Base-by-base conservation (phyloP, 2,888 invertebrate species). In the Scrobipalpa atriplicella region DNA sequence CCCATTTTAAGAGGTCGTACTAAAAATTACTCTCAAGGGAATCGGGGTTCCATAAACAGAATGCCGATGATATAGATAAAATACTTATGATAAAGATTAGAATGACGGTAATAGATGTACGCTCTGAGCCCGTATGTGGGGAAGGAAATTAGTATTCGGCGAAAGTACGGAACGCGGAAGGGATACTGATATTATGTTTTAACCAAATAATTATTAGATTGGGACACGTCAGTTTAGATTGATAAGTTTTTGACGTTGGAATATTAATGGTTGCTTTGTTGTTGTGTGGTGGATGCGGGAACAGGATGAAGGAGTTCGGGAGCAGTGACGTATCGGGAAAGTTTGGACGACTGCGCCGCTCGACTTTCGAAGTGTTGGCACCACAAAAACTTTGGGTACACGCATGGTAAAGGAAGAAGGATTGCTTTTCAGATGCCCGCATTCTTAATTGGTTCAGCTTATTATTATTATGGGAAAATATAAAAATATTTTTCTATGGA, bases 41-140 rank as follows among this genome's bases (percentile, higher is more conserved):
- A 77, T 73, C 72, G 75, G 72, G 74, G 75, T 68, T 77, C 80
- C 76, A 76, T 84, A 84, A 86, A 85, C 78, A 79, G 80, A 76
- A 11, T 80, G 80, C 79, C 79, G 79, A 81, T 82, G 80, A 76
- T 64, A 73, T 71, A 76, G 76, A 79, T 82, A 84, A 79, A 82
- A 81, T 81, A 81, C 75, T 78, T 78, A 79, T 79, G 85, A 82
- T 84, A 84, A 85, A 82, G 85, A 84, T 84, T 83, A 83, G 77
- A 79, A 75, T 72, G 72, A 72, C 76, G 72, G 77, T 79, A 81
- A 84, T 81, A 79, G 83, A 81, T 80, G 66, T 54, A 51, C 66
- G 68, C 72, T 64, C 64, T 66, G 72, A 71, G 69, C 51, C 64
- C 47, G 66, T 81, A 71, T 71, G 72, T 58, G 19, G 9, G 16